phyloP scores from a whole-genome alignment of 2,797 vertebrate species.

The Macropus fuliginosus region DNA sequence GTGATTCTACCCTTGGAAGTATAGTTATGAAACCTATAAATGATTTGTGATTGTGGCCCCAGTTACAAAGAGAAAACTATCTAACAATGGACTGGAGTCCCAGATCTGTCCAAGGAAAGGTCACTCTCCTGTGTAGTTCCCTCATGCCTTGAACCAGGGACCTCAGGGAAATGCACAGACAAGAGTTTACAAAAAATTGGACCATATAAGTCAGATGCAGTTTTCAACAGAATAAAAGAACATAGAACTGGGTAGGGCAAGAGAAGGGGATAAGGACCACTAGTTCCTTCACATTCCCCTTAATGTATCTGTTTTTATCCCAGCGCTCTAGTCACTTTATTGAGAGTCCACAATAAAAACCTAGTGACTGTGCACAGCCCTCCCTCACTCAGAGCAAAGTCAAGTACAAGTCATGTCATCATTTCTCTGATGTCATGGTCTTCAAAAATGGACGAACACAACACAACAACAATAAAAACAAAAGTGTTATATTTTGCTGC shows the following conservation, averaged over 20 bases:
- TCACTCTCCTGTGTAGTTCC: background rate
- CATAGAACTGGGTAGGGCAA: background rate
- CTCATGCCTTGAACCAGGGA: background rate
- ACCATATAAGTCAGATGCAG: background rate
- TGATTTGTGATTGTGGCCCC: background rate
- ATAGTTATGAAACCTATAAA: background rate
- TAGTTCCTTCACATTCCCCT: background rate
- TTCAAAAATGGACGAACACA: too few species aligned
- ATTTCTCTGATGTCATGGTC: too few species aligned
- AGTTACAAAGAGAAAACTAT: background rate
- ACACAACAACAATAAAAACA: background rate
- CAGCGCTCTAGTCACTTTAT: background rate
- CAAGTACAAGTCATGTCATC: too few species aligned
- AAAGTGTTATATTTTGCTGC: background rate
- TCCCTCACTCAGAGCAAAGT: too few species aligned
- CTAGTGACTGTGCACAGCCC: too few species aligned
- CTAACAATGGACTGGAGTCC: background rate
- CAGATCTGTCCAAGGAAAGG: background rate
- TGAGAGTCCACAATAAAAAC: background rate
- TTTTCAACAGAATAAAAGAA: background rate
- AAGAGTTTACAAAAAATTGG: background rate
- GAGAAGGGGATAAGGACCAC: background rate
- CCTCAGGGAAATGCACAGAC: background rate
- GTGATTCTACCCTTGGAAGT: background rate
- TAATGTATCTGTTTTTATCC: background rate